These are phyloP conservation scores for Conus betulinus DNA, from an alignment of 1,140 invertebrate species.

Conservation along the genomic window DNA sequence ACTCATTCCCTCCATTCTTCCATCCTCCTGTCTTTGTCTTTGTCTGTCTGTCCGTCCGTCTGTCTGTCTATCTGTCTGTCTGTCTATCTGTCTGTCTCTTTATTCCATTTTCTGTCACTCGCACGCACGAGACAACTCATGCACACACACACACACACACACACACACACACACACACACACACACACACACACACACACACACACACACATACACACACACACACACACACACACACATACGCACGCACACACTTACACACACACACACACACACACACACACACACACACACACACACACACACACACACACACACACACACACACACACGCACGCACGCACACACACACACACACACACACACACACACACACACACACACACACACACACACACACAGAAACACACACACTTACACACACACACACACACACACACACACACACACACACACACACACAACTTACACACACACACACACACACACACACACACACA, in stretches of 20 bases:
- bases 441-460: no score
- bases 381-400: background rate
- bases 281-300: conserved; percentile 10
- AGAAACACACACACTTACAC: no score
- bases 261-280: conserved; percentile 10
- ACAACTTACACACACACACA: no score
- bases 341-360: conserved; percentile 3
- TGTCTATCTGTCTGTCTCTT: background rate
- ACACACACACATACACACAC: conserved; percentile 7
- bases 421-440: no score
- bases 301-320: conserved; percentile 5
- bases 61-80: no score
- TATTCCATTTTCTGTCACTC: background rate
- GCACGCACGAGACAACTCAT: background rate
- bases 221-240: background rate
- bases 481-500: no score
- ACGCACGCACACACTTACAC: background rate
- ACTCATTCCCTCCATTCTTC: no score
- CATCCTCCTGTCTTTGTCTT: no score
- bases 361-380: conserved; percentile 6
- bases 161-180: conserved; percentile 27
- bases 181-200: conserved; percentile 1
- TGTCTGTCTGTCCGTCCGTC: no score
- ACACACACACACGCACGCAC: conserved; percentile 2
- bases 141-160: conserved; percentile 25